Percentiles rank a stretch among this genome's conserved stretches.
Conservation (phyloP, 1,140 invertebrate genomes). For the Melipona quadrifasciata region DNA sequence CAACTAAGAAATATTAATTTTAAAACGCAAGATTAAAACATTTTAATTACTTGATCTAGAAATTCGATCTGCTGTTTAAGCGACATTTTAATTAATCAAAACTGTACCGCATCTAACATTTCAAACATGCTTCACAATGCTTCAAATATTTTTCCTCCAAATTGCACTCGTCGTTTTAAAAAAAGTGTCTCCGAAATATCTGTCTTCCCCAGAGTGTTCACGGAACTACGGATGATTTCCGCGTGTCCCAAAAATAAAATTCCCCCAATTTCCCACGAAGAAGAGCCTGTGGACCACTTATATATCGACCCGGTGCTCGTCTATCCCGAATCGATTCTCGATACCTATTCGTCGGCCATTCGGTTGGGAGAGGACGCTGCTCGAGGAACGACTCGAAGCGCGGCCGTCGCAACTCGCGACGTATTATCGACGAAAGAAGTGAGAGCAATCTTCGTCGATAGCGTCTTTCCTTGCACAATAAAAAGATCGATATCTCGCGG, state of each 20-base stretch:
- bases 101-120: too few species aligned
- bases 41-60: too few species aligned
- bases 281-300: not conserved
- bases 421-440: conserved; percentile 46
- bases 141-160: too few species aligned
- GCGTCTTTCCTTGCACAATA: conserved; percentile 29
- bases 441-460: conserved; percentile 41
- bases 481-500: conserved; percentile 49
- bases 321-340: conserved; percentile 15
- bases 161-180: not conserved
- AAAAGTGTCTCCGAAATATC: not conserved
- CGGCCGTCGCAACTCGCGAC: conserved; percentile 26
- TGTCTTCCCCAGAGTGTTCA: not conserved
- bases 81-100: too few species aligned
- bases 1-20: too few species aligned
- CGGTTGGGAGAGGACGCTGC: not conserved
- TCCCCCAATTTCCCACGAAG: not conserved
- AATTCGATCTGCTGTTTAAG: too few species aligned
- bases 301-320: conserved; percentile 17
- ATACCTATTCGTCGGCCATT: conserved; percentile 24
- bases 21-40: too few species aligned
- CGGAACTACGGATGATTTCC: not conserved
- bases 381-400: conserved; percentile 25
- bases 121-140: too few species aligned
- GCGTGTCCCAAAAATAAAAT: not conserved